Base-by-base conservation (phyloP, 2,797 vertebrate genomes). In the Limosa lapponica region DNA sequence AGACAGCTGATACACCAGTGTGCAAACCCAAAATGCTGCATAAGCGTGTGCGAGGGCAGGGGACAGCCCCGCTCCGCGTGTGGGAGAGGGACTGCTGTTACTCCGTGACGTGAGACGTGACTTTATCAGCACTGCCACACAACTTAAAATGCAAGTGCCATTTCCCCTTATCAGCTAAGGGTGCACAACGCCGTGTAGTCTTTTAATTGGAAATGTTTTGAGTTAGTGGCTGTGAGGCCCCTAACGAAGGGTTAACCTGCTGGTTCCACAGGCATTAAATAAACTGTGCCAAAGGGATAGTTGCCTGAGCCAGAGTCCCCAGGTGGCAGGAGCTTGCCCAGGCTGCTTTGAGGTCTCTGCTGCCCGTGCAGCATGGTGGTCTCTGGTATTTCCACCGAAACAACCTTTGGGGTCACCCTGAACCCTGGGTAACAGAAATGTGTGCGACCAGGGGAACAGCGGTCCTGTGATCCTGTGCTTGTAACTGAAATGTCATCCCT, bases 71-170 rank as follows among this genome's bases (percentile, higher is more conserved):
- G 4, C 78, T 24, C 54, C 16, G 22, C 2, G 0, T 93, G 23
- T 92, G 51, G 7, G 73, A 23, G n/a, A 14, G 71, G 43, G 77
- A 43, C 72, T 25, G 69, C 7, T 54, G 51, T 41, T 28, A 14
- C n/a, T 48, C 49, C 10, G 0, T 48, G 71, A 71, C 1, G 1
- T 49, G 70, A 55, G 52, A 41, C 74, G 75, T 4, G 62, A 19
- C 66, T 72, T 94, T 95, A 96, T 97, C 96, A 96, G 86, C 43
- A 9, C 78, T 77, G 64, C 78, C 84, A 4, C 93, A 95, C 55
- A 49, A 4, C 82, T 64, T 77, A 7, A 61, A 54, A 43, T 23
- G 55, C 48, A 27, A 46, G 80, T 62, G 86, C 70, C 17, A 3
- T 41, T 57, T 24, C 58, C 82, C 23, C 83, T 96, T 96, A 96